Percentiles rank a stretch among this genome's conserved stretches.
These are phyloP conservation scores for Agapostemon virescens DNA, from an alignment of 2,888 invertebrate genomes.

Conservation along the genomic window DNA sequence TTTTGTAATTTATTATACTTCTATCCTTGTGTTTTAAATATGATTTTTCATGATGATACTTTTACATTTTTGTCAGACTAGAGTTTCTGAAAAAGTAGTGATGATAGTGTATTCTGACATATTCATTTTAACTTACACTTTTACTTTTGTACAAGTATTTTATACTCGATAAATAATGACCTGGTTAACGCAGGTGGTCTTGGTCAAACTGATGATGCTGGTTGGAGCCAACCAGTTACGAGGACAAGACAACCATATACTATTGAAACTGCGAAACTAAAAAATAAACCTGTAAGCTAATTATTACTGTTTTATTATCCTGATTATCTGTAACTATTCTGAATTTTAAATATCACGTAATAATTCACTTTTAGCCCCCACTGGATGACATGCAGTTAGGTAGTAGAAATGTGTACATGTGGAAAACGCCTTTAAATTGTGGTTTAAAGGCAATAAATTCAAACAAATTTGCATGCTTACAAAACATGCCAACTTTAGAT, in stretches of 20 bases:
- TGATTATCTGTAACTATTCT: not conserved
- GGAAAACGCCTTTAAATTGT: conserved; percentile 63
- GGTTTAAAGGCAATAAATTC: conserved; percentile 75
- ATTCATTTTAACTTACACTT: not conserved
- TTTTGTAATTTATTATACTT: not conserved
- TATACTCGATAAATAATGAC: not conserved
- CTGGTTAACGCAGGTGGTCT: conserved; percentile 65
- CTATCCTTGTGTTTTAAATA: not conserved
- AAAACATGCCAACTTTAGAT: conserved; percentile 77
- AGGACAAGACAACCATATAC: conserved; percentile 75
- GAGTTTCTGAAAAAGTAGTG: conserved; percentile 70
- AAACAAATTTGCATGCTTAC: conserved; percentile 82
- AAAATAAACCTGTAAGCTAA: conserved; percentile 80
- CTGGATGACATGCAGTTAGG: conserved; percentile 81
- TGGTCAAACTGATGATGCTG: conserved; percentile 72
- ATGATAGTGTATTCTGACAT: conserved; percentile 65
- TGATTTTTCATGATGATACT: conserved; percentile 41
- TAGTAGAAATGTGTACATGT: conserved; percentile 76
- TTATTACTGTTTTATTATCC: not conserved
- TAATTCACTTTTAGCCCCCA: conserved; percentile 73
- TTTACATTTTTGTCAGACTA: conserved; percentile 65
- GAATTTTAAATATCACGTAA: not conserved
- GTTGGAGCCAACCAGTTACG: conserved; percentile 73
- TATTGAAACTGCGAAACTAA: conserved; percentile 82
- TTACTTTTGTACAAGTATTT: not conserved